These are phyloP conservation scores for Zeuzera pyrina DNA, from an alignment of 2,888 invertebrate genomes.

Conservation along the genomic window DNA sequence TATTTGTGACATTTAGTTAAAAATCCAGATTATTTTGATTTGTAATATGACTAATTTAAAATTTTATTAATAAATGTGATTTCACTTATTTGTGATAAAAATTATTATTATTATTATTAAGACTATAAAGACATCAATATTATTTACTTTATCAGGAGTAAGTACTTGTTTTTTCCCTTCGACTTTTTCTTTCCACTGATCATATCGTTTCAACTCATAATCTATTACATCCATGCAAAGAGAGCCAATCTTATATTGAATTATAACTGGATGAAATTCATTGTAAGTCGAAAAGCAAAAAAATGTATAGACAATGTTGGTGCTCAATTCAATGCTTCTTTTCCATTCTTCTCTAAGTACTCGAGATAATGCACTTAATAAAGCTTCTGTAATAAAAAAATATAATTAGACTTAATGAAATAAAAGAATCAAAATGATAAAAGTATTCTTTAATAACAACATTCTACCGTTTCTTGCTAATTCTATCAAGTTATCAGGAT, in stretches of 20 bases:
- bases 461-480: constrained; percentile 90
- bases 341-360: constrained; percentile 98
- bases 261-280: constrained; percentile 94
- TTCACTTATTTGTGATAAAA: too few species aligned
- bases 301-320: constrained; percentile 96
- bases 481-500: constrained; percentile 94
- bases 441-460: not conserved
- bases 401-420: constrained; percentile 10
- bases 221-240: constrained; percentile 97
- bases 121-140: not conserved
- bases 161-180: constrained; percentile 60
- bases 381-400: constrained; percentile 83
- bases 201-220: constrained; percentile 93
- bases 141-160: constrained; percentile 58
- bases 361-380: constrained; percentile 94
- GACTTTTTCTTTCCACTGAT: constrained; percentile 87
- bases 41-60: constrained; percentile 2
- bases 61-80: not conserved
- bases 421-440: not conserved
- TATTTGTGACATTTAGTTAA: too few species aligned
- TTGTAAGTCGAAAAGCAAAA: constrained; percentile 97
- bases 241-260: constrained; percentile 98
- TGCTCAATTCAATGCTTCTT: constrained; percentile 94
- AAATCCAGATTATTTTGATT: too few species aligned
- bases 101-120: not conserved